Evolutionary conservation across 2,113 vertebrate species (phyloP).

Genomic region (Gnathonemus longibarbis): DNA sequence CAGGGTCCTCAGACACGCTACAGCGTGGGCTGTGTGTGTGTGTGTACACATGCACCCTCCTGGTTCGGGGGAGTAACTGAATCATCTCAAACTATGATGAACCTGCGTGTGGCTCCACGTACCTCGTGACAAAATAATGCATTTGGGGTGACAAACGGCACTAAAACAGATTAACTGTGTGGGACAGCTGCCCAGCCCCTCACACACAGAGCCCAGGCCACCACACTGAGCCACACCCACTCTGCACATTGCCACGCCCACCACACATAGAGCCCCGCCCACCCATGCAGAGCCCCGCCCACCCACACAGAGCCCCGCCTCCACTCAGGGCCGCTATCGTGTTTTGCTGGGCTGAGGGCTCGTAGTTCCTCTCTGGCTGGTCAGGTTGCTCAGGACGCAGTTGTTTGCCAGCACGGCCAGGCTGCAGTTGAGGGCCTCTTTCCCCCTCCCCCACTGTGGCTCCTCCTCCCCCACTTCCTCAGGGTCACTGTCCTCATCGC

Average conservation of each 20-base stretch:
- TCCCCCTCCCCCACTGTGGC: constrained; percentile 50
- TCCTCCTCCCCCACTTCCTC: constrained; percentile 40
- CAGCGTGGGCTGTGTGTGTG: neutral
- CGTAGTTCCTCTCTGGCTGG: constrained; percentile 45
- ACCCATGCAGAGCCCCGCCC: neutral
- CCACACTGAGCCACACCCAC: neutral
- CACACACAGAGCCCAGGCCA: neutral
- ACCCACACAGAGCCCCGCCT: neutral
- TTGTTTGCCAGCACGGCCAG: constrained; percentile 49
- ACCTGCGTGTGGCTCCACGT: neutral
- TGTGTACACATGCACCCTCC: neutral
- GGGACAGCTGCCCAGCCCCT: neutral
- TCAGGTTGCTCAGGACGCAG: constrained; percentile 61
- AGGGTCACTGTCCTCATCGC: constrained; percentile 71
- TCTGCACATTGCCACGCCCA: neutral
- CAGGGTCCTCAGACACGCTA: neutral
- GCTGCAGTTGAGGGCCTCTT: constrained; percentile 46
- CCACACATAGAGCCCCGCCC: neutral
- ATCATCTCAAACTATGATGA: neutral
- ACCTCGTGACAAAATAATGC: neutral
- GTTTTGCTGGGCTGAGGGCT: constrained; percentile 46
- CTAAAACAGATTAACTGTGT: neutral
- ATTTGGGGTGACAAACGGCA: neutral
- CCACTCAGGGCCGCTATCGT: constrained; percentile 19
- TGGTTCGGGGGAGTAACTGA: neutral